phyloP scores from a whole-genome alignment of 2,888 invertebrate genomes.

The Ennomos quercinarius region DNA sequence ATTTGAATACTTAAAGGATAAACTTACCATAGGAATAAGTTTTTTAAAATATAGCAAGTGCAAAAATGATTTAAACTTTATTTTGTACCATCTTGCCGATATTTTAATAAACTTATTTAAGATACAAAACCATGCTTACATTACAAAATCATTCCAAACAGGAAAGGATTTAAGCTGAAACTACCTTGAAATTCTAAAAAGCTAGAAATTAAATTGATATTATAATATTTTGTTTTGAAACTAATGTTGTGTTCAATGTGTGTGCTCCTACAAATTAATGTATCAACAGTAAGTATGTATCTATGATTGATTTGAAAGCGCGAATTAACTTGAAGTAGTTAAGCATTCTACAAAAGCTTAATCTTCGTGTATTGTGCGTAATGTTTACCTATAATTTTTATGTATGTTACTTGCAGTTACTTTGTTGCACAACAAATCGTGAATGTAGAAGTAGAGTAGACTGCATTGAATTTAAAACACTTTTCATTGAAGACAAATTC shows the following conservation, averaged over 20 bases:
- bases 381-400: constrained; percentile 55
- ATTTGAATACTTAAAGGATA: too few relatives aligned
- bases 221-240: constrained; percentile 11
- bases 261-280: constrained; percentile 33
- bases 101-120: constrained; percentile 25
- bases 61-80: background rate
- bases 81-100: constrained; percentile 14
- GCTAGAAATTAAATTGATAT: constrained; percentile 24
- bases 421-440: constrained; percentile 42
- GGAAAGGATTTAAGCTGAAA: constrained; percentile 36
- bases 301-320: constrained; percentile 34
- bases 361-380: constrained; percentile 57
- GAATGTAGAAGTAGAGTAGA: constrained; percentile 59
- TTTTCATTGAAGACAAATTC: constrained; percentile 73
- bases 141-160: constrained; percentile 21
- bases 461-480: constrained; percentile 55
- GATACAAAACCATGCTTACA: constrained; percentile 25
- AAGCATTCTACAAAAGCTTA: constrained; percentile 62
- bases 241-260: constrained; percentile 32
- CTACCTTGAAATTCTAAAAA: constrained; percentile 38
- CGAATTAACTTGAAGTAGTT: constrained; percentile 30
- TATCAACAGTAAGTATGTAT: constrained; percentile 30
- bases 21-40: constrained; percentile 9
- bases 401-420: constrained; percentile 49
- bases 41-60: constrained; percentile 25